Evolutionary conservation across 2,113 vertebrate species (phyloP), one percentile per base, ranked within the genome.

Genomic region (Sylvia atricapilla): DNA sequence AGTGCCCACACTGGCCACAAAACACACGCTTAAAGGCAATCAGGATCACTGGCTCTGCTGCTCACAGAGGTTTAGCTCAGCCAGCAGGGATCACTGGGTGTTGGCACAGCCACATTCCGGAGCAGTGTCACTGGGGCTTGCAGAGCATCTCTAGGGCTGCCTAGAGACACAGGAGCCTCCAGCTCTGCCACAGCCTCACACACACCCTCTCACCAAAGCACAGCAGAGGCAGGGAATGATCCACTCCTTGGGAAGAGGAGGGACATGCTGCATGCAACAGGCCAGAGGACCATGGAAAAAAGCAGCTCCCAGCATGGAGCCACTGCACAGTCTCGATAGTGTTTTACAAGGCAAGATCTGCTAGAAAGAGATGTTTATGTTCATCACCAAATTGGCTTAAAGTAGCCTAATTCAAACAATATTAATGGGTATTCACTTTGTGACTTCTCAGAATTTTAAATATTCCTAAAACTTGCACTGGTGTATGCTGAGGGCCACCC

Each of bases 271-370:
- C 2, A 1, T 52, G 55, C 62, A 72, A 86, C 39, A 41, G 76
- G 39, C 37, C 17, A 41, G 11, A 20, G 37, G 35, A 69, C 49
- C 47, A 37, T 0, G 1, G n/a, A 69, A n/a, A 53, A 52, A 58
- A 89, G 53, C 33, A 75, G 68, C 62, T 80, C 27, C 50, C 1
- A 1, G 67, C 47, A 76, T 1, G n/a, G 39, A 52, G 39, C 28
- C 0, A 0, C 33, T 39, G 41, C 19, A 49, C 35, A 66, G 46
- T 21, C 37, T 22, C 0, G 0, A 13, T 41, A 77, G 30, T 0
- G 3, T 41, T 43, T 44, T 7, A 35, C 3, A 78, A 56, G 69
- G 55, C 41, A 59, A 2, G 30, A 19, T 20, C 60, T 33, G 31
- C 46, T 62, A 66, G 24, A 70, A 77, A 67, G 13, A 72, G 0